phyloP scores from a whole-genome alignment of 2,797 vertebrate species.

The Dermochelys coriacea region DNA sequence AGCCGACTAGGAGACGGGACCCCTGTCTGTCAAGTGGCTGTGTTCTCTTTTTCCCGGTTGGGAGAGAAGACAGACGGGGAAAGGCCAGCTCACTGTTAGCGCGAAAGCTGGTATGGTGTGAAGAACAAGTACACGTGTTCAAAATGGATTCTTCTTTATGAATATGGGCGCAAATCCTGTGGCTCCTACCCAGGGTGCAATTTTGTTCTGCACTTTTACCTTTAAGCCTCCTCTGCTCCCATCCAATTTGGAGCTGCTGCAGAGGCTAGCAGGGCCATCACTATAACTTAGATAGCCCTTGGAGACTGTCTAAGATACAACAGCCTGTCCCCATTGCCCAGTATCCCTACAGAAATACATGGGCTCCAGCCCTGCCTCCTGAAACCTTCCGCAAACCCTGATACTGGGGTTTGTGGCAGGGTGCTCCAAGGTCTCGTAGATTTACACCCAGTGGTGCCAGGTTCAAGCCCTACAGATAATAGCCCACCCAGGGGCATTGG shows the following conservation, averaged over 20 bases:
- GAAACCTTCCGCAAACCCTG: neutral
- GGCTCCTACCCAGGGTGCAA: neutral
- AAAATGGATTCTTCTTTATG: neutral
- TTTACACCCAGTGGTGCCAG: too few relatives aligned
- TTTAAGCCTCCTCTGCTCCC: neutral
- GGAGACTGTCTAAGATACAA: neutral
- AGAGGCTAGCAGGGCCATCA: neutral
- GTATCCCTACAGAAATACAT: neutral
- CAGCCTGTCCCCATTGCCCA: neutral
- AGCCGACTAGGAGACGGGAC: neutral
- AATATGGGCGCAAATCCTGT: neutral
- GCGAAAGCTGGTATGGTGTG: neutral
- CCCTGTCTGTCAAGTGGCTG: neutral
- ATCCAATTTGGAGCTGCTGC: neutral
- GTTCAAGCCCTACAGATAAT: neutral
- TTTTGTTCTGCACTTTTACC: neutral
- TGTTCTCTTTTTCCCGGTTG: neutral
- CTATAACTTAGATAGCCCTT: neutral
- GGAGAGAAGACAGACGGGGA: neutral
- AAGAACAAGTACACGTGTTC: neutral
- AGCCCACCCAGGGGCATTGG: neutral
- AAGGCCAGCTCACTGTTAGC: neutral
- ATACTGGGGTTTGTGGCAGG: neutral
- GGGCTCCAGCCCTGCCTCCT: neutral
- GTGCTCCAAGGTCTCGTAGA: neutral